A percentile compares a stretch with the other conserved stretches of the same genome.
Conservation (phyloP, 2,113 vertebrate genomes). For the Erinaceus europaeus region DNA sequence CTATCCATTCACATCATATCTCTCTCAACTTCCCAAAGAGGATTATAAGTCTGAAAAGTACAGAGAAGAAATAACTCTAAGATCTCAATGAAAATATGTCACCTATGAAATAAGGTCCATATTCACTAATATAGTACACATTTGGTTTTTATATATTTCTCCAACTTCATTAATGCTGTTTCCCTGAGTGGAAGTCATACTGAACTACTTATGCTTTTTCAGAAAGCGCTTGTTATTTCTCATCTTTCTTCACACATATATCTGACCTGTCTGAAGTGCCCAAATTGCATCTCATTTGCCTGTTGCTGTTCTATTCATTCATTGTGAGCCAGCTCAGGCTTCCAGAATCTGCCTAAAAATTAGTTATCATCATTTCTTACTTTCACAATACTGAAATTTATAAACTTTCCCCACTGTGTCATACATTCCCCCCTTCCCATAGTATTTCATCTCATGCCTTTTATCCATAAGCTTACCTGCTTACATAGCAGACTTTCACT, state of each 20-base stretch:
- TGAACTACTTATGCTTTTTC: not conserved
- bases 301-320: not conserved
- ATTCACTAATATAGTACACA: not conserved
- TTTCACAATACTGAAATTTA: not conserved
- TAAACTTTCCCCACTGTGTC: not conserved
- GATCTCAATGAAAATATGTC: not conserved
- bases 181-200: not conserved
- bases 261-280: not conserved
- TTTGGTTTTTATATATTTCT: not conserved
- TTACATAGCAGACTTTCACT: not conserved
- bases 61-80: not conserved
- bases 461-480: not conserved
- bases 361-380: not conserved
- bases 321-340: not conserved
- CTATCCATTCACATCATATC: not conserved
- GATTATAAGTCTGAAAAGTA: not conserved
- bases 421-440: not conserved
- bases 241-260: not conserved
- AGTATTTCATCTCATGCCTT: not conserved
- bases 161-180: not conserved
- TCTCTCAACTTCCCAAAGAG: not conserved
- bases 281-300: not conserved
- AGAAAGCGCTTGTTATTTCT: not conserved
- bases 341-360: not conserved
- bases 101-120: not conserved